Conservation (phyloP, 2,888 invertebrate species). For the Monopis laevigella region DNA sequence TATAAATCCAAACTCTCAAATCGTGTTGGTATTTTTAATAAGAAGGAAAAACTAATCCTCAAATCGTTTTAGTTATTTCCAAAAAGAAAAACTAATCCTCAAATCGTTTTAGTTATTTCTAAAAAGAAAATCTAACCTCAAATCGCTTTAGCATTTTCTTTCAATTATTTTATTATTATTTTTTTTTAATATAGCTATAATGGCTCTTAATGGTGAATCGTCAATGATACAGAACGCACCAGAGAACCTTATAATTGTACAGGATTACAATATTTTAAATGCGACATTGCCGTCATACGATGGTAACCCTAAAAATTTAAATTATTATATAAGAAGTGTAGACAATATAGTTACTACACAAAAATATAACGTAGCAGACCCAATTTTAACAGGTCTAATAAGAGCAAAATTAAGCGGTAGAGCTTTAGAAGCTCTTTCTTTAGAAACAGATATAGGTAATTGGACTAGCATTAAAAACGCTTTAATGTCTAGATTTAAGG, state of each 20-base stretch:
- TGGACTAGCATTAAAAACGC: not conserved
- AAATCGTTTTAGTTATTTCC: no score
- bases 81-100: no score
- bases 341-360: not conserved
- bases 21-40: no score
- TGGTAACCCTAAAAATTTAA: constrained; percentile 8
- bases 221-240: not conserved
- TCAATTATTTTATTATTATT: no score
- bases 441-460: not conserved
- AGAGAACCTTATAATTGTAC: not conserved
- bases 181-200: no score
- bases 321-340: constrained; percentile 2
- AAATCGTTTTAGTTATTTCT: no score
- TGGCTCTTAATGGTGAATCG: no score
- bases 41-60: no score
- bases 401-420: not conserved
- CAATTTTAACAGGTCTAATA: not conserved
- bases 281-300: not conserved
- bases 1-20: no score
- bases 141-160: no score
- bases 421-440: constrained; percentile 2
- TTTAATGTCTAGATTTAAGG: not conserved
- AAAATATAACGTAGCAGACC: not conserved
- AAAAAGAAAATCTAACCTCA: no score
- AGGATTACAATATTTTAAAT: constrained; percentile 5